Conservation (phyloP, 2,113 vertebrate species). For the Ciconia stormi region DNA sequence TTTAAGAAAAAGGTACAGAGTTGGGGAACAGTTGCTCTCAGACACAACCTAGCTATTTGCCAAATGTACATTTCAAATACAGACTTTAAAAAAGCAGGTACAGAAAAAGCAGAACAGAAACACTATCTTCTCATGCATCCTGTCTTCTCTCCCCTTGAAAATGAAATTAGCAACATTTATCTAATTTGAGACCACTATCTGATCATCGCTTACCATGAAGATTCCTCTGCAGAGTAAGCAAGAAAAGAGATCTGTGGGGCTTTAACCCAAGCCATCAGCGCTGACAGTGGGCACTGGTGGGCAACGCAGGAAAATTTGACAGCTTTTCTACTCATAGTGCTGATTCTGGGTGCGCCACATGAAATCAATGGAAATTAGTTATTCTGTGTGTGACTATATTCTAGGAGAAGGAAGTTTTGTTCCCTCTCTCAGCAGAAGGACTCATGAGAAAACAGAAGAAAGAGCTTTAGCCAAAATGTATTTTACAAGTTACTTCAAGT, state of each 20-base stretch:
- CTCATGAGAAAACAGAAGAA: background rate
- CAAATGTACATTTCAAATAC: background rate
- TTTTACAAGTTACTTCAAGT: background rate
- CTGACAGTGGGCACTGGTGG: background rate
- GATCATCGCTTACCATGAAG: background rate
- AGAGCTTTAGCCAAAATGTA: background rate
- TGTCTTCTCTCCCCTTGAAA: background rate
- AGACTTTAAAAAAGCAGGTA: background rate
- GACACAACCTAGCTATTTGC: background rate
- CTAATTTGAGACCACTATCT: background rate
- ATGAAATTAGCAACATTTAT: background rate
- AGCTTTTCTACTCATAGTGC: background rate
- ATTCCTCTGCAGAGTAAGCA: background rate
- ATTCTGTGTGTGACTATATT: background rate
- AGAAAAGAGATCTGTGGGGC: background rate
- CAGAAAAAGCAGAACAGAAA: background rate
- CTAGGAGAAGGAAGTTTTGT: background rate
- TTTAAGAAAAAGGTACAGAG: background rate
- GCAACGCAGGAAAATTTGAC: background rate
- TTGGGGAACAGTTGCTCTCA: background rate
- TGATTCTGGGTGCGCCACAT: background rate
- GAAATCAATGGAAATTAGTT: background rate
- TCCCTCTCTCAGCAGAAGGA: background rate
- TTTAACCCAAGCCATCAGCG: background rate
- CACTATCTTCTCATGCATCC: background rate